Evolutionary conservation across 2,113 vertebrate genomes (phyloP), one percentile per base, ranked within the genome.

Genomic region (Sisor rabdophorus): DNA sequence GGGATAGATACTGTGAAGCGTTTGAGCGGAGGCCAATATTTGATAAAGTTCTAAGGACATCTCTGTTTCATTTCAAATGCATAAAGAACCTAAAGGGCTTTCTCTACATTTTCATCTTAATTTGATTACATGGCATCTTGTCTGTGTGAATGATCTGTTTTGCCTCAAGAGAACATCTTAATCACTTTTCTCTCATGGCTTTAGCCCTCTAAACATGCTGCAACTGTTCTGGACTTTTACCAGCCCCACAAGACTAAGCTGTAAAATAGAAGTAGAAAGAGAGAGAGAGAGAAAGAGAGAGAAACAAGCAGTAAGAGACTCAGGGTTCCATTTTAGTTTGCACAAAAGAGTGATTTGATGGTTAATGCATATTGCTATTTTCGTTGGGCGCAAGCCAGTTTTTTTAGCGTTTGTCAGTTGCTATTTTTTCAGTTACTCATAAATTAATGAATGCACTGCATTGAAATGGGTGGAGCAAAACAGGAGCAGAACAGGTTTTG

Each of bases 131-230:
- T 65, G 81, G 74, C 78, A 81, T 81, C 82, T 73, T 79, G 85
- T 92, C 89, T 92, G 87, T 85, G 86, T 84, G 80, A 87, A 91
- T 84, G 90, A 89, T 85, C 88, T 90, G 90, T 87, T 91, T 91
- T 83, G 89, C 90, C 90, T 90, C 85, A 86, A 89, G 90, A 91
- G 90, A 87, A 88, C 87, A 85, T 89, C 90, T 92, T 91, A 91
- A 92, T 91, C 90, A 90, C 87, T 87, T 91, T 91, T 88, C 87
- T 87, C 89, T 87, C 88, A 86, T 87, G 84, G 86, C 82, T 84
- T 90, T 87, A 88, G 91, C 90, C 87, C 89, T 91, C 88, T 89
- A 86, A 88, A 89, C 90, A 87, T 91, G 86, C 64, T 24, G 78
- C 70, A 80, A 89, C 87, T 86, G 89, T 84, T 83, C 79, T 91